Conservation (phyloP, 2,888 invertebrate genomes). For the Chloroclysta siterata region DNA sequence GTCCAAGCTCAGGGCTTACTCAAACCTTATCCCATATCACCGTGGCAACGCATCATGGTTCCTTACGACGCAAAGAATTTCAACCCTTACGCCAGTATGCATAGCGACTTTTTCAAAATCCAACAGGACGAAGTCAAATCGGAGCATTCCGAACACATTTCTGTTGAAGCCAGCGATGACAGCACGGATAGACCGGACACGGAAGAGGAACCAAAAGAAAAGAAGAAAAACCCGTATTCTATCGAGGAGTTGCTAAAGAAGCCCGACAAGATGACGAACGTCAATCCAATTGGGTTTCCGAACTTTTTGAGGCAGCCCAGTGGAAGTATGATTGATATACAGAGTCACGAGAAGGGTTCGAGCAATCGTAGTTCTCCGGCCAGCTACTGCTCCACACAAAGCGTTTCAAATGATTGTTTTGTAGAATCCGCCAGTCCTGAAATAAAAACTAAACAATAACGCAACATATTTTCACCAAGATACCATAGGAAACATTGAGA, state of each 20-base stretch:
- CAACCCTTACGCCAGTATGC: conserved; percentile 70
- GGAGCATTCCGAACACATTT: conserved; percentile 76
- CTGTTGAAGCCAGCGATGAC: conserved; percentile 86
- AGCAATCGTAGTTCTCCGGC: conserved; percentile 79
- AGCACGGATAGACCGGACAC: conserved; percentile 83
- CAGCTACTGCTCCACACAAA: conserved; percentile 76
- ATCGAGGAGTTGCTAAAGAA: conserved; percentile 94
- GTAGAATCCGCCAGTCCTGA: conserved; percentile 69
- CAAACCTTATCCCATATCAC: conserved; percentile 81
- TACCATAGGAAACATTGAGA: too few relatives aligned
- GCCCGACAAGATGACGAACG: conserved; percentile 86
- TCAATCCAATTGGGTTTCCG: conserved; percentile 67
- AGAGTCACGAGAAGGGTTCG: conserved; percentile 59
- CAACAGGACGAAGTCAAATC: conserved; percentile 75
- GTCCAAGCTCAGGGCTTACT: conserved; percentile 77
- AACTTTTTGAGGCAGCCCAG: conserved; percentile 85
- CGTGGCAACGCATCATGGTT: conserved; percentile 86
- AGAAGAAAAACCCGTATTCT: conserved; percentile 93
- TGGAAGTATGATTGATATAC: conserved; percentile 83
- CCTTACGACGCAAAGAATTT: conserved; percentile 79
- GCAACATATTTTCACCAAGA: neutral
- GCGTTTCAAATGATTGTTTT: conserved; percentile 75
- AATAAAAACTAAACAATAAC: conserved; percentile 72
- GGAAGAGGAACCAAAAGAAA: conserved; percentile 74
- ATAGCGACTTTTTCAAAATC: conserved; percentile 70